A percentile compares a stretch with the other conserved stretches of the same genome.
Evolutionary conservation across 2,888 invertebrate genomes (phyloP).

Genomic region (Conistra vaccinii): DNA sequence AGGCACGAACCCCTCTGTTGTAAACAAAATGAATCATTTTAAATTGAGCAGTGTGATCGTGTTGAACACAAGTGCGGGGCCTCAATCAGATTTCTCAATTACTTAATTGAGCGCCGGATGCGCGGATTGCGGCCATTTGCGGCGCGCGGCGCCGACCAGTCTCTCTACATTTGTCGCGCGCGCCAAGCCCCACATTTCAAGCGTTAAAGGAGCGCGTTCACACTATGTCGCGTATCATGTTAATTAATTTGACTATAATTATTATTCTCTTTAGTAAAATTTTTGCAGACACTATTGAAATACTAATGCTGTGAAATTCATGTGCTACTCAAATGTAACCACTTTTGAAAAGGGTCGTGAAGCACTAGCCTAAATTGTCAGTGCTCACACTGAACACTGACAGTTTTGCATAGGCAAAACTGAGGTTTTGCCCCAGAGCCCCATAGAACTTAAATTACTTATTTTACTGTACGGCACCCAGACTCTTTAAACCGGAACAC

Average conservation of each 20-base stretch:
- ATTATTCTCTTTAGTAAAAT: background rate
- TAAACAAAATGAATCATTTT: background rate
- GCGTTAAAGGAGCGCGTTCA: background rate
- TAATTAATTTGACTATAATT: background rate
- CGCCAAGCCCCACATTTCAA: background rate
- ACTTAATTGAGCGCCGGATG: background rate
- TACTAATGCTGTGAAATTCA: too few relatives aligned
- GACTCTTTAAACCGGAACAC: background rate
- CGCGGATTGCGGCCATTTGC: background rate
- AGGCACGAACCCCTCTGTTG: too few relatives aligned
- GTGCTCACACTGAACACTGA: too few relatives aligned
- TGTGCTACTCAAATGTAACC: too few relatives aligned
- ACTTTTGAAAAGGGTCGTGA: too few relatives aligned
- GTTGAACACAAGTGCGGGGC: background rate
- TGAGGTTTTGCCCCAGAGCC: too few relatives aligned
- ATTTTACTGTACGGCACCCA: background rate
- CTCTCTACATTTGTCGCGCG: background rate
- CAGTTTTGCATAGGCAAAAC: too few relatives aligned
- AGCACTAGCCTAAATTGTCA: too few relatives aligned
- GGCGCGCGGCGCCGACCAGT: background rate
- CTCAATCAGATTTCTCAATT: constrained; percentile 5
- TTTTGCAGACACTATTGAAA: too few relatives aligned
- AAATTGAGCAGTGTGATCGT: background rate
- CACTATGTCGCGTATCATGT: background rate
- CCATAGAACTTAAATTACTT: background rate